Percentiles rank a stretch among this genome's conserved stretches.
phyloP scores from a whole-genome alignment of 2,888 invertebrate genomes.

The Taphrorychus bicolor region DNA sequence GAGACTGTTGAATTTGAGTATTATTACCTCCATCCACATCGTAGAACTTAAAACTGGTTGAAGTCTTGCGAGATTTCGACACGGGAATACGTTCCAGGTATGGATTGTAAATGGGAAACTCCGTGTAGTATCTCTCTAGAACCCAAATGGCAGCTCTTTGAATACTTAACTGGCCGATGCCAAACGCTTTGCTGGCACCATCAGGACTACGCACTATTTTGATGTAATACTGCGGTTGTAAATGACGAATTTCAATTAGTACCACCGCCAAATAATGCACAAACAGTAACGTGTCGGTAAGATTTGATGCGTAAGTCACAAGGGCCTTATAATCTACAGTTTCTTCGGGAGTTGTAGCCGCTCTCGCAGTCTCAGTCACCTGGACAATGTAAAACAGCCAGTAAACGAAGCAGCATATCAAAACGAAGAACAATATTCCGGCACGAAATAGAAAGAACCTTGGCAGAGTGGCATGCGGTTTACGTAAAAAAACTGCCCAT shows the following conservation, averaged over 20 bases:
- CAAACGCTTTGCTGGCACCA: conserved; percentile 87
- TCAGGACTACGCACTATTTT: conserved; percentile 95
- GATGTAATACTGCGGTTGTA: conserved; percentile 88
- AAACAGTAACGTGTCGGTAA: conserved; percentile 92
- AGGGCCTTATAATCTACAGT: conserved; percentile 85
- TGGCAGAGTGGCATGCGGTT: conserved; percentile 86
- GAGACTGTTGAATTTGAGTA: conserved; percentile 71
- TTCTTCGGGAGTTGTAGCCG: conserved; percentile 79
- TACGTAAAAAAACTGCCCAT: conserved; percentile 91
- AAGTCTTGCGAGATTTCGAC: conserved; percentile 79
- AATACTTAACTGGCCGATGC: conserved; percentile 90
- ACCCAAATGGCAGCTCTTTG: conserved; percentile 96
- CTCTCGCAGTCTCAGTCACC: conserved; percentile 80
- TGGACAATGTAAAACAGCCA: conserved; percentile 99
- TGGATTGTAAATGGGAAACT: conserved; percentile 96
- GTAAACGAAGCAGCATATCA: conserved; percentile 93
- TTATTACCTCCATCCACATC: conserved; percentile 86
- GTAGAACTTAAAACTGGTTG: conserved; percentile 93
- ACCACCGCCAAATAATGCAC: conserved; percentile 95
- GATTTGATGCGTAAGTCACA: conserved; percentile 90
- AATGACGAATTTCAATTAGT: conserved; percentile 90
- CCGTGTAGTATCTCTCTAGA: conserved; percentile 92
- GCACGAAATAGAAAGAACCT: conserved; percentile 91
- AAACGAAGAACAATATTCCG: conserved; percentile 84
- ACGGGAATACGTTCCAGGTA: conserved; percentile 91